Conservation (phyloP, 2,797 vertebrate species). For the Vireo griseus region DNA sequence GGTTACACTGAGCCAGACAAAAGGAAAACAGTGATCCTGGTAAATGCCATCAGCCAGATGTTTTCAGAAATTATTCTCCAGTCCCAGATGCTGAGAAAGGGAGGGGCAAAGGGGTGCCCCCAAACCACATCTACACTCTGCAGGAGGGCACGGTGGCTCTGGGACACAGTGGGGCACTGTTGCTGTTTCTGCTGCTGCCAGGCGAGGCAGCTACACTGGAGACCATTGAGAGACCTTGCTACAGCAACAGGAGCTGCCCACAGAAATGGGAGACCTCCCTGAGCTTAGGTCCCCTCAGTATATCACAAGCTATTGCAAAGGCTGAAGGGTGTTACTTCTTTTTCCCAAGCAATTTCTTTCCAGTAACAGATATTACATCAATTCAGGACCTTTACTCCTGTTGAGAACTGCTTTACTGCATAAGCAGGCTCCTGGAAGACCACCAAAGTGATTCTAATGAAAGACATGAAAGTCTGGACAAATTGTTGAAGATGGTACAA, state of each 20-base stretch:
- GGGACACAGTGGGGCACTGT: rapidly evolving
- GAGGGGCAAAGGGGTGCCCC: background rate
- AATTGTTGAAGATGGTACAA: background rate
- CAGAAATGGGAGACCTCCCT: background rate
- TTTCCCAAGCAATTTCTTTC: background rate
- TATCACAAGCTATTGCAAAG: background rate
- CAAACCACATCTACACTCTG: rapidly evolving
- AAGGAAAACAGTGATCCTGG: background rate
- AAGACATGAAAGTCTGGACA: background rate
- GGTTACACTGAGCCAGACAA: background rate
- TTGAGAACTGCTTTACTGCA: background rate
- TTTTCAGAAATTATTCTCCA: background rate
- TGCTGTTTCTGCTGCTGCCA: background rate
- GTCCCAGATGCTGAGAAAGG: background rate
- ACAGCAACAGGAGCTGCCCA: background rate
- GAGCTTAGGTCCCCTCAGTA: background rate
- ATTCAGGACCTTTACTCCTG: background rate
- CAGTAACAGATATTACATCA: background rate
- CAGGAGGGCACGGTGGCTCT: background rate
- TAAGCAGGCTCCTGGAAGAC: background rate
- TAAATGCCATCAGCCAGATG: background rate
- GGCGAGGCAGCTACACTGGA: rapidly evolving
- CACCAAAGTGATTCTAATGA: background rate
- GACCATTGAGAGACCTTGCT: background rate
- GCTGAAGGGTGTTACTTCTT: background rate